Evolutionary conservation across 2,113 vertebrate species (phyloP), one percentile per base, ranked within the genome.

Genomic region (Perca schrenkii): DNA sequence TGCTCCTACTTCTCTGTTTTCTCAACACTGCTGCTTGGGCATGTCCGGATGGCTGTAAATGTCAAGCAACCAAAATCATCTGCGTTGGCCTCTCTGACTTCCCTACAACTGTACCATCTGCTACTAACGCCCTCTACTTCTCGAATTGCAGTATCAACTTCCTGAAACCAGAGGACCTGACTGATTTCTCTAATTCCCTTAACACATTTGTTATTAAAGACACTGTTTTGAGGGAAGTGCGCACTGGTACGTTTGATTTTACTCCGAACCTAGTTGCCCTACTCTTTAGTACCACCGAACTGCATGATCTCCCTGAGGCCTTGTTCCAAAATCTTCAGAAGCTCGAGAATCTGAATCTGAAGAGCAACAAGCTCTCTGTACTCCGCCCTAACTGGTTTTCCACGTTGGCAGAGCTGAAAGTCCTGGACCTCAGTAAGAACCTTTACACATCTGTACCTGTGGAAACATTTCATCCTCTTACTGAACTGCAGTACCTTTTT

Each of bases 301-400:
- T 96, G 31, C 61, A 82, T 62, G 92, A 92, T 84, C 85, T 96
- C 11, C 94, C 94, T 49, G 91, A 88, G 8, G 6, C 92, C 0
- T 77, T 95, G 66, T 99, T 99, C 0, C 93, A 96, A 74, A 96
- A 94, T 65, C 90, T 97, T 40, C 81, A 83, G 11, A 91, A 84
- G 22, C 96, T 99, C n/a, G 74, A 94, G 19, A 91, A 87, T 79
- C 93, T 99, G 86, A 95, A 92, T 81, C 93, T 99, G 62, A 96
- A 86, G 69, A 93, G 86, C 86, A 99, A 97, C 86, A 95, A 92
- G 17, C 82, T 96, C 8, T 22, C 69, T 28, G 74, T 79, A 10
- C 75, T 96, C 4, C 91, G 74, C 3, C 84, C 94, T 47, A 63
- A 77, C 14, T 93, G 94, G 90, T 88, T 95, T 65, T 83, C 71